Conservation (phyloP, 2,797 vertebrate genomes). For the Aeoliscus strigatus region DNA sequence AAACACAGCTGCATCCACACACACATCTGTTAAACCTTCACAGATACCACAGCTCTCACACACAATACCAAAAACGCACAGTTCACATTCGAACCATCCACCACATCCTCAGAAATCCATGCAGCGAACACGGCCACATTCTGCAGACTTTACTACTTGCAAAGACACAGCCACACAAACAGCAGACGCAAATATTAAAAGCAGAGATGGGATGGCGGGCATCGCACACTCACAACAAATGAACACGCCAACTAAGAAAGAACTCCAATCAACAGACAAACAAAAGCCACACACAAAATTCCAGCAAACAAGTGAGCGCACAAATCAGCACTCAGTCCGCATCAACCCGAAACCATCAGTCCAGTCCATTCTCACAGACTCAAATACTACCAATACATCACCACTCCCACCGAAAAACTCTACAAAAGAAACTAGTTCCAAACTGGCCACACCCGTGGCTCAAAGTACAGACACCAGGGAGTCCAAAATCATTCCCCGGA, state of each 20-base stretch:
- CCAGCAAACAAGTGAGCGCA: slow-evolving; percentile 25
- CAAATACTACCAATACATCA: slow-evolving; percentile 27
- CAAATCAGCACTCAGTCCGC: slow-evolving; percentile 16
- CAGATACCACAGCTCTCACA: slow-evolving; percentile 58
- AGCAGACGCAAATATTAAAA: slow-evolving; percentile 29
- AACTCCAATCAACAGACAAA: slow-evolving; percentile 26
- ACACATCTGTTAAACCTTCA: slow-evolving; percentile 28
- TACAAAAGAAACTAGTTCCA: slow-evolving; percentile 19
- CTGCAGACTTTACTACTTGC: slow-evolving; percentile 54
- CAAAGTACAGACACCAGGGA: slow-evolving; percentile 43
- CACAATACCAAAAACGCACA: slow-evolving; percentile 67
- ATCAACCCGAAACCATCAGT: slow-evolving; percentile 22
- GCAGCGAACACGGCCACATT: slow-evolving; percentile 50
- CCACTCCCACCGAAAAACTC: slow-evolving; percentile 46
- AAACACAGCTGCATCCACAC: slow-evolving; percentile 17
- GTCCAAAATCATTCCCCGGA: slow-evolving; percentile 8
- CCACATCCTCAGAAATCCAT: slow-evolving; percentile 30
- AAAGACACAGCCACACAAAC: slow-evolving; percentile 63
- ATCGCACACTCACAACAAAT: slow-evolving; percentile 15
- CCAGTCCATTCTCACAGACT: slow-evolving; percentile 24
- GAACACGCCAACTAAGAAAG: slow-evolving; percentile 28
- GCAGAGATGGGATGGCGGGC: slow-evolving; percentile 16
- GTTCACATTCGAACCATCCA: slow-evolving; percentile 45
- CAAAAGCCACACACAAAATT: slow-evolving; percentile 17
- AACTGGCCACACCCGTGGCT: slow-evolving; percentile 29